phyloP scores from a whole-genome alignment of 1,140 invertebrate species.

The Epicauta chinensis region DNA sequence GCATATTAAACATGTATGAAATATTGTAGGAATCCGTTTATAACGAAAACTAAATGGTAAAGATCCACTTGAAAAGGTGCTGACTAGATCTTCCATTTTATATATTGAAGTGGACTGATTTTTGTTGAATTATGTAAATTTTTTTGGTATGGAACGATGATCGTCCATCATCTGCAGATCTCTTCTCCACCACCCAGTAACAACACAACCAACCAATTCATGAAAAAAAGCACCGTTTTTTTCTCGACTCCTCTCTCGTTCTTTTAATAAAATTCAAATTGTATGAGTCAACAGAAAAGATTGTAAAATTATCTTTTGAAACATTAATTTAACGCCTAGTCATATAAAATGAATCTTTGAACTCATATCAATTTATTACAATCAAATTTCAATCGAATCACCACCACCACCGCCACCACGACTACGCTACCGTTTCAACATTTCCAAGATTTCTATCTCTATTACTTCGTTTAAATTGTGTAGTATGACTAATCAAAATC shows the following conservation, averaged over 20 bases:
- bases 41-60: conserved; percentile 4
- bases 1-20: too few species aligned
- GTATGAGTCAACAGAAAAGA: too few species aligned
- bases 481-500: conserved; percentile 42
- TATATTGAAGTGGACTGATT: conserved; percentile 32
- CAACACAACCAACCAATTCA: too few species aligned
- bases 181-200: too few species aligned
- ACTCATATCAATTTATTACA: conserved; percentile 36
- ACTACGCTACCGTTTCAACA: conserved; percentile 34
- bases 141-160: conserved; percentile 7
- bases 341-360: conserved; percentile 27
- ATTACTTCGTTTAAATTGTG: conserved; percentile 40
- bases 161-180: conserved; percentile 29
- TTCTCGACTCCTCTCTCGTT: too few species aligned
- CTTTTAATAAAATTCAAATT: too few species aligned
- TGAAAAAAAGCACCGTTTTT: too few species aligned
- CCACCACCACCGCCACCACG: conserved; percentile 11
- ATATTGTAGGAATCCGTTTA: too few species aligned
- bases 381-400: conserved; percentile 34
- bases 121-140: conserved; percentile 43
- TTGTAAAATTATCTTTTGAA: conserved; percentile 9
- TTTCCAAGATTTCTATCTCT: conserved; percentile 36
- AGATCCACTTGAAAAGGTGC: conserved; percentile 40
- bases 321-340: conserved; percentile 31
- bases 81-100: conserved; percentile 31